Base-by-base conservation (phyloP, 1,140 invertebrate species). In the Aethina tumida region DNA sequence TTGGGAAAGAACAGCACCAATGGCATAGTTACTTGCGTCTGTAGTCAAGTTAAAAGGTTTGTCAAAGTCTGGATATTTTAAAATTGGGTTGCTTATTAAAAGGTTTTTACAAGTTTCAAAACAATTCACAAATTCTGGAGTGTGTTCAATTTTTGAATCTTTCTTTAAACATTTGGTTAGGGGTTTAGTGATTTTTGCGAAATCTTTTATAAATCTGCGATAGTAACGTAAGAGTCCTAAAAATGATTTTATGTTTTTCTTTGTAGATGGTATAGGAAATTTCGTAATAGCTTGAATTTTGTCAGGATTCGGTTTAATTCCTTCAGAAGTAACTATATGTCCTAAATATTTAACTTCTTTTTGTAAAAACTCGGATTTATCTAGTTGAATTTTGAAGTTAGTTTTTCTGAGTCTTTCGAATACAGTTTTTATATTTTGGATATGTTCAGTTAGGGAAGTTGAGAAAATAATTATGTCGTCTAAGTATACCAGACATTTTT, bases 281-380 rank as follows among this genome's bases (percentile, higher is more conserved):
- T 48, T 31, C n/a, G 44, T 6, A 6, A 60, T 44, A 1, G 42
- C 41, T 29, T 35, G 9, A 4, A 60, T 30, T 49, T 60, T 56
- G 3, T 49, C 38, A 2, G 51, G 52, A 27, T 56, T 39, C 7
- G 49, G 47, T 25, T 27, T 35, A 14, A 47, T 41, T 2, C 45
- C 52, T 22, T 48, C 28, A 2, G 16, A 8, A 2, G 51, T 48
- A 2, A 64, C 17, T 4, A 59, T 41, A 27, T 56, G 53, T 9
- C 60, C 62, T 19, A 64, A 49, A 43, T 43, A 63, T 22, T 25
- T 66, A 66, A 48, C 44, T 43, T 59, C 47, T 34, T 45, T 41
- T 7, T 38, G 15, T 5, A 51, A 21, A 34, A 58, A 56, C 33
- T 53, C 43, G 2, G 33, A 48, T 52, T 62, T 58, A 26, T 52